Base-by-base conservation (phyloP, 2,888 invertebrate species). In the Drosophila testacea region DNA sequence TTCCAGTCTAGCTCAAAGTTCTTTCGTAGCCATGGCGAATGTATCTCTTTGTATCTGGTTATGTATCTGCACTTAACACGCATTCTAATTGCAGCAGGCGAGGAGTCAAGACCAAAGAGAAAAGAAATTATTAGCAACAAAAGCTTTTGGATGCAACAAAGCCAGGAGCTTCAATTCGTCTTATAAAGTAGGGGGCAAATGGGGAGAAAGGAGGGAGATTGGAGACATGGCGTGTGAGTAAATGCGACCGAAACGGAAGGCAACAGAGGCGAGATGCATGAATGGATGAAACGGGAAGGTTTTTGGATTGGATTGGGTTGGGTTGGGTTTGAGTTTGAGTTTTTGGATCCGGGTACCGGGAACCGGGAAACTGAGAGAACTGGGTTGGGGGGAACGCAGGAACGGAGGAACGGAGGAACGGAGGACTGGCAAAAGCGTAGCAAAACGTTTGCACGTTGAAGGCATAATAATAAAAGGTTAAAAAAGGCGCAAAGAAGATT, bases 81-180 rank as follows among this genome's bases (percentile, higher is more conserved):
- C 90, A 91, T 91, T 91, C 91, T 91, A 91, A 91, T 91, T 91
- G 91, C 91, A 88, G 78, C 63, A 64, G 74, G 50, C 55, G 90
- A 86, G 78, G 62, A 62, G 68, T 57, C 57, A 30, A 47, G 34
- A 50, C 74, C 71, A 67, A 54, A 72, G 73, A 81, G 85, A 84
- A 88, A 81, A 83, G 86, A 88, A 87, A 90, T 88, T 79, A 87
- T 90, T 88, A 88, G 86, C 79, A 88, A 88, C 88, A 89, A 86
- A 86, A 85, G 85, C 81, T 64, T 69, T 73, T 57, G 66, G 69
- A 46, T 73, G 70, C 68, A 80, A 69, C 67, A 80, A 65, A 77
- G 73, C 70, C 79, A 75, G 66, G 36, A 79, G 79, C 79, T 77
- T 69, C 60, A 70, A 77, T 79, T 69, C 74, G 74, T 79, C 79